Base-by-base conservation (phyloP, 2,797 vertebrate genomes). In the Platalea minor region DNA sequence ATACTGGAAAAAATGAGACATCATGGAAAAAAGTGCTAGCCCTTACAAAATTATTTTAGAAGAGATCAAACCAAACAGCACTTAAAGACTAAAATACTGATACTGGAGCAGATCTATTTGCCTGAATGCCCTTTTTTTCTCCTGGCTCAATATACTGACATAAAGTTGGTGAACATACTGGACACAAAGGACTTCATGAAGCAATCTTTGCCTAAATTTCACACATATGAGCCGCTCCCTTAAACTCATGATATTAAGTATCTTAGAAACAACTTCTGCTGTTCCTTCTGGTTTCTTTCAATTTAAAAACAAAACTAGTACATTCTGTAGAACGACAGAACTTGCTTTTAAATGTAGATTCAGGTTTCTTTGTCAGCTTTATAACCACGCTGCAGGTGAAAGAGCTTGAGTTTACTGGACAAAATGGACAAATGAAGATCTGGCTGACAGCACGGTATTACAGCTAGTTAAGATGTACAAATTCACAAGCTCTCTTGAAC, bases 391-490 rank as follows among this genome's bases (percentile, higher is more conserved):
- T 21, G n/a, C 41, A 77, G 39, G 43, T 19, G 15, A 69, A 67
- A 89, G 46, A 76, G 59, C 7, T 4, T 2, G 7, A 84, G 23
- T 56, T 87, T 54, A 73, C 17, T 1, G 6, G 9, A 29, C 3
- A 2, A 88, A 74, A 86, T 1, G 6, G 14, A 84, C 61, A 72
- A 90, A 70, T 3, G 3, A 91, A 65, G 50, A 61, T 60, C 8
- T 69, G 74, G 65, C 23, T 57, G 43, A 51, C 63, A 82, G 28
- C 7, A 23, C 0, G 7, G 31, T 33, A 53, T 33, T 31, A 56
- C 0, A 68, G 24, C n/a, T 46, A 29, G 18, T 13, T 13, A 63
- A 0, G 0, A 65, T 18, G n/a, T 4, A 80, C 15, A 86, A 85
- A 86, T 57, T 80, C 79, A 67, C 37, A 84, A 72, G 18, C 33